These are phyloP conservation scores for Esox masquinongy DNA, from an alignment of 2,797 vertebrate species.

Conservation along the genomic window DNA sequence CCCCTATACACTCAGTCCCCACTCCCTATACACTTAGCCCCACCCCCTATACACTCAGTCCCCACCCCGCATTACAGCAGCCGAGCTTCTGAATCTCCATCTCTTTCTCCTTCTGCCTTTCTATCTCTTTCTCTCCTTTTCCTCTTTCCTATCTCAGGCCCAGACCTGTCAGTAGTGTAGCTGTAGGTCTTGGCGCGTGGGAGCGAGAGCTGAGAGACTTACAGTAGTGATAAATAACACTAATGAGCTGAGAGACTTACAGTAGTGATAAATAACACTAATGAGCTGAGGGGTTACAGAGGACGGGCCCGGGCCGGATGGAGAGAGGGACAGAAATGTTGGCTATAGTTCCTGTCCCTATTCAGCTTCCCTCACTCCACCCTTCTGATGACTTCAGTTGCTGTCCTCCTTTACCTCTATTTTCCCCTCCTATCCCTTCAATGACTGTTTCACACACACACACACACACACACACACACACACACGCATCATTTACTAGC, in stretches of 20 bases:
- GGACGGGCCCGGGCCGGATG: conserved; percentile 9
- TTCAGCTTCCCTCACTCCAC: neutral
- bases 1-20: neutral
- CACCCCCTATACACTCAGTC: neutral
- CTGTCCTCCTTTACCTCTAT: neutral
- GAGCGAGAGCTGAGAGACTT: conserved; percentile 65
- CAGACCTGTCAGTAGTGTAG: conserved; percentile 55
- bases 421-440: neutral
- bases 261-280: conserved; percentile 74
- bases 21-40: too few relatives aligned
- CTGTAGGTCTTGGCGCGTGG: conserved; percentile 70
- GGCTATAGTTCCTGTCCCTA: neutral
- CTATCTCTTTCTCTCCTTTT: neutral
- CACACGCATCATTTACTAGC: conserved; percentile 31
- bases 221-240: conserved; percentile 74
- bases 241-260: conserved; percentile 69
- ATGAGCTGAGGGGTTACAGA: conserved; percentile 55
- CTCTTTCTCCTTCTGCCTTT: neutral
- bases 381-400: neutral
- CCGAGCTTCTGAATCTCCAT: conserved; percentile 17
- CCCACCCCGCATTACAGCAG: conserved; percentile 8
- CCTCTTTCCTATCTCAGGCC: conserved; percentile 52
- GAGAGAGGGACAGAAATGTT: neutral
- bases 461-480: neutral
- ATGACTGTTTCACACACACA: neutral